These are phyloP conservation scores for Drosophila sulfurigaster DNA, from an alignment of 1,140 invertebrate genomes.

Conservation along the genomic window DNA sequence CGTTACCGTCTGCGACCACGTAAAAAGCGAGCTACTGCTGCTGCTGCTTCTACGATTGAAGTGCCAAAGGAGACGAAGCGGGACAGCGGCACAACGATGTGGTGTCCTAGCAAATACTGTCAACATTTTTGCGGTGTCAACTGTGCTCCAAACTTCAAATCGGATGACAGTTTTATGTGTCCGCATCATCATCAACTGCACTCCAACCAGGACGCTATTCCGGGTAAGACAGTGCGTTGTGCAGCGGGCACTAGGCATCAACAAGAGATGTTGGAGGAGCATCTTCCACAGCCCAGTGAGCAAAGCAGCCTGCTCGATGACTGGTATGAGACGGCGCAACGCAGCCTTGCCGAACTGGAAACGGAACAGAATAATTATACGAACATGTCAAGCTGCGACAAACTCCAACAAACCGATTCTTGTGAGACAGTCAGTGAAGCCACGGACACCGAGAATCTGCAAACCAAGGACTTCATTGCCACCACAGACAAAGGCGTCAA, in stretches of 20 bases:
- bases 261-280: not conserved
- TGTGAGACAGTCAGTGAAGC: not conserved
- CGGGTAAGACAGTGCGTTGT: not conserved
- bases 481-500: slow-evolving; percentile 36
- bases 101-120: slow-evolving; percentile 45
- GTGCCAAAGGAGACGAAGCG: not conserved
- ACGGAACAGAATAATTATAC: slow-evolving; percentile 7
- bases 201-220: not conserved
- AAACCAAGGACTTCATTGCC: not conserved
- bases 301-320: slow-evolving; percentile 18
- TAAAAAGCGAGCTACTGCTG: not conserved
- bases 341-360: slow-evolving; percentile 29
- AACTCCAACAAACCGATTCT: slow-evolving; percentile 13
- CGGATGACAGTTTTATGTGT: not conserved
- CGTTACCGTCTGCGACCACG: not conserved
- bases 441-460: not conserved
- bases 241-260: not conserved
- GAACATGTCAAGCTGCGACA: not conserved
- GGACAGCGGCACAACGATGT: slow-evolving; percentile 67
- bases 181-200: not conserved
- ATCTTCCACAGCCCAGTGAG: not conserved
- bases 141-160: not conserved
- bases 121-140: not conserved
- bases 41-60: not conserved
- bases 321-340: slow-evolving; percentile 23